Conservation (phyloP, 2,888 invertebrate genomes). For the Troilus luridus region DNA sequence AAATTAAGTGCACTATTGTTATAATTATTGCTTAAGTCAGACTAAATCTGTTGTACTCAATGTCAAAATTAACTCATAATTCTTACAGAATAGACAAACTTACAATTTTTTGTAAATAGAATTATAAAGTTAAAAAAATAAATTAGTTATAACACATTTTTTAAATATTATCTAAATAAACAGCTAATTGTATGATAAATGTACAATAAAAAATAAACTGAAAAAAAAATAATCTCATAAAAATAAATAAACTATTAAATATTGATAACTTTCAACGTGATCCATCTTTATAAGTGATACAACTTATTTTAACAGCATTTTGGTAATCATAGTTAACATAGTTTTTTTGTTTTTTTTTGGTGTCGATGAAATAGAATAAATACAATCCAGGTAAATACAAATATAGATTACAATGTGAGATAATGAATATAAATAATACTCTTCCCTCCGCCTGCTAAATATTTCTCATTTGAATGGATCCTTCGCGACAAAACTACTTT, state of each 20-base stretch:
- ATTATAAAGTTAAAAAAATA: slow-evolving; percentile 35
- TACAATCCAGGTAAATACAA: slow-evolving; percentile 38
- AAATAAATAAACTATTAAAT: slow-evolving; percentile 44
- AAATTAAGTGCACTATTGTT: slow-evolving; percentile 46
- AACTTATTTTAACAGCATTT: slow-evolving; percentile 44
- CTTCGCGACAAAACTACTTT: background rate
- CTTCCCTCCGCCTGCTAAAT: background rate
- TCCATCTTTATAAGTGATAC: slow-evolving; percentile 28
- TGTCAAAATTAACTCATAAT: slow-evolving; percentile 1
- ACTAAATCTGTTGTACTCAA: slow-evolving; percentile 6
- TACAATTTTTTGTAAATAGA: slow-evolving; percentile 3
- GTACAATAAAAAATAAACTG: slow-evolving; percentile 2
- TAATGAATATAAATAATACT: slow-evolving; percentile 45
- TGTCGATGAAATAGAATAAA: slow-evolving; percentile 27
- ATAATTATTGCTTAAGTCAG: slow-evolving; percentile 31
- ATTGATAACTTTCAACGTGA: slow-evolving; percentile 36
- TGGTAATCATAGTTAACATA: slow-evolving; percentile 49
- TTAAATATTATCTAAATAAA: slow-evolving; percentile 26
- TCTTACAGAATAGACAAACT: background rate
- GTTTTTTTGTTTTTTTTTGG: background rate
- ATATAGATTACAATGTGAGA: slow-evolving; percentile 24
- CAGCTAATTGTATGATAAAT: slow-evolving; percentile 8
- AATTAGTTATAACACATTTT: slow-evolving; percentile 39
- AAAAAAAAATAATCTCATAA: slow-evolving; percentile 22
- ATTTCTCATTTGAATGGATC: background rate